Percentiles rank a stretch among this genome's conserved stretches.
Evolutionary conservation across 1,140 invertebrate genomes (phyloP).

Genomic region (Himalopsyche phryganea): DNA sequence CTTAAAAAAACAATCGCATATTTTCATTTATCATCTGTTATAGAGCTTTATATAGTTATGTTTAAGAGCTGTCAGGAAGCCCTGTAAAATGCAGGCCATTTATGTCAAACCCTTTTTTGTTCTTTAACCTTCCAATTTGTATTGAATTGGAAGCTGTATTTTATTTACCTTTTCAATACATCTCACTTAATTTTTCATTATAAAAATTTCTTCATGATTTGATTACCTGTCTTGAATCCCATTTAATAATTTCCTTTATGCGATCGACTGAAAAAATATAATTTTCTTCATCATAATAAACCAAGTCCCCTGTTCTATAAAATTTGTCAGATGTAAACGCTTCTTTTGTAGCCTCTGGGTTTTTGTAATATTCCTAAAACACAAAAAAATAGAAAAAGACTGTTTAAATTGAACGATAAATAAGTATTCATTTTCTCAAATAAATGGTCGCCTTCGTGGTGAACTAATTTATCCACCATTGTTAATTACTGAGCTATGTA

Average conservation of each 20-base stretch:
- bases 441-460: too few relatives aligned
- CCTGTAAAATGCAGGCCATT: too few relatives aligned
- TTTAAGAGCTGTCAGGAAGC: too few relatives aligned
- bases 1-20: conserved; percentile 55
- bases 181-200: too few relatives aligned
- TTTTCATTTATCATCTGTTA: background rate
- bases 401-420: background rate
- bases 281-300: conserved; percentile 62
- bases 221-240: conserved; percentile 65
- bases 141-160: too few relatives aligned
- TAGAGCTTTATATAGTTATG: background rate
- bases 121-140: too few relatives aligned
- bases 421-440: background rate
- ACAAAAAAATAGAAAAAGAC: conserved; percentile 2
- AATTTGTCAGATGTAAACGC: conserved; percentile 64
- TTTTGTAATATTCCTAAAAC: conserved; percentile 55
- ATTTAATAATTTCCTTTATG: conserved; percentile 70
- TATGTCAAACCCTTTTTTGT: too few relatives aligned
- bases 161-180: too few relatives aligned
- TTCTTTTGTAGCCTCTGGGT: conserved; percentile 59
- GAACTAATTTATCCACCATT: too few relatives aligned
- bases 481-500: too few relatives aligned
- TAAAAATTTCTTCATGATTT: too few relatives aligned
- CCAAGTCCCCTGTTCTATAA: conserved; percentile 73
- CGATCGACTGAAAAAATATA: conserved; percentile 64